Percentiles rank a stretch among this genome's conserved stretches.
Evolutionary conservation across 2,888 invertebrate species (phyloP).

Genomic region (Octodonta nipae): DNA sequence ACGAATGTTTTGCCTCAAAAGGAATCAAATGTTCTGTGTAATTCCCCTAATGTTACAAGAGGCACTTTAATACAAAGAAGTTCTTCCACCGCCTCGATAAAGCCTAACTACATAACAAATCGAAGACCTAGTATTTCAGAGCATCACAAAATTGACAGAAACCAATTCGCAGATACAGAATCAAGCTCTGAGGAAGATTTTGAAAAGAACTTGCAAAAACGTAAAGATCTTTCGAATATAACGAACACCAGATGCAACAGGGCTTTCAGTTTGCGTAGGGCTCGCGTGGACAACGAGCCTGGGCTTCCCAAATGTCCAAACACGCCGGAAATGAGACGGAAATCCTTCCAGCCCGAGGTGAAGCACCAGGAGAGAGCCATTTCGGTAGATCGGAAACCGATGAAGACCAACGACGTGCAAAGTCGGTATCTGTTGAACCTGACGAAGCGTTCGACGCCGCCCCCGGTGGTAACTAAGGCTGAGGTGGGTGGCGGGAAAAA

Average conservation of each 20-base stretch:
- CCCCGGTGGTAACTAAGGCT: slow-evolving; percentile 9
- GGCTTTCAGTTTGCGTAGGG: slow-evolving; percentile 54
- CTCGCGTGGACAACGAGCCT: slow-evolving; percentile 42
- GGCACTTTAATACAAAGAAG: slow-evolving; percentile 35
- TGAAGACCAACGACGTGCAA: slow-evolving; percentile 30
- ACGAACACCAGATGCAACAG: slow-evolving; percentile 55
- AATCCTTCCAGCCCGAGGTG: slow-evolving; percentile 32
- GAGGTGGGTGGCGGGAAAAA: slow-evolving; percentile 15
- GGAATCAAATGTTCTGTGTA: slow-evolving; percentile 16
- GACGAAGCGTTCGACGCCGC: slow-evolving; percentile 22
- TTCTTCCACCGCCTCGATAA: slow-evolving; percentile 36
- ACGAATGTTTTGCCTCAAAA: slow-evolving; percentile 23
- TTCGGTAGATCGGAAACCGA: slow-evolving; percentile 33
- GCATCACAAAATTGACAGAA: slow-evolving; percentile 31
- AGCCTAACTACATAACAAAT: slow-evolving; percentile 24
- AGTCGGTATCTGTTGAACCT: slow-evolving; percentile 32
- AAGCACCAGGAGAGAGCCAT: slow-evolving; percentile 31
- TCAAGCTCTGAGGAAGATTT: slow-evolving; percentile 41
- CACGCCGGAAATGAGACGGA: slow-evolving; percentile 48
- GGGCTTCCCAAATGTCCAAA: slow-evolving; percentile 44
- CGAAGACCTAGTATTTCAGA: slow-evolving; percentile 23
- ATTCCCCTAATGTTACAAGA: slow-evolving; percentile 24
- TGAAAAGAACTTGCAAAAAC: slow-evolving; percentile 31
- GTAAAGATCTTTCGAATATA: slow-evolving; percentile 31
- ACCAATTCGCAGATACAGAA: slow-evolving; percentile 34